These are phyloP conservation scores for Stomatorhinus ivindoensis DNA, from an alignment of 2,113 vertebrate genomes.

Conservation along the genomic window DNA sequence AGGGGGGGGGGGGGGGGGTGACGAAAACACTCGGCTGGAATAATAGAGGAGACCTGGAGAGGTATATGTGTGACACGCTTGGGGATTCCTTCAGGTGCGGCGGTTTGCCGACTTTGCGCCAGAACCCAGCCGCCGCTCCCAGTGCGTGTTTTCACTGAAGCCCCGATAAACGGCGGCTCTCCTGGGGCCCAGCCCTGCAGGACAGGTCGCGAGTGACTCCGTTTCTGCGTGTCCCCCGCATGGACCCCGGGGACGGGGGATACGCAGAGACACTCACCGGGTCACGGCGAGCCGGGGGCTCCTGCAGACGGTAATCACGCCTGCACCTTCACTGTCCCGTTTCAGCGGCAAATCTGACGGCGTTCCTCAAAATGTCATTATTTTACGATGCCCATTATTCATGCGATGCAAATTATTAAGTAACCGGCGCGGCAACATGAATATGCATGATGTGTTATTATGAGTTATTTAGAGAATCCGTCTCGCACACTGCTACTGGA, in stretches of 20 bases:
- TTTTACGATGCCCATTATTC: background rate
- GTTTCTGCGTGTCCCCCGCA: background rate
- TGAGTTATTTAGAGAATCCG: slow-evolving; percentile 9
- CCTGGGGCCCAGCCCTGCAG: background rate
- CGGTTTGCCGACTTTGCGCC: background rate
- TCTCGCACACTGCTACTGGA: background rate
- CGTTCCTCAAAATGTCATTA: slow-evolving; percentile 1
- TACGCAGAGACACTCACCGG: background rate
- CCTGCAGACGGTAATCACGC: background rate
- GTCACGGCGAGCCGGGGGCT: background rate
- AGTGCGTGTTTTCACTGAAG: background rate
- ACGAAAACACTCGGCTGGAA: background rate
- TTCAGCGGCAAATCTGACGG: background rate
- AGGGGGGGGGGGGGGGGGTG: background rate
- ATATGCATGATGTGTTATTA: background rate
- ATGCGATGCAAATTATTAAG: slow-evolving; percentile 6
- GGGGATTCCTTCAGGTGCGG: background rate
- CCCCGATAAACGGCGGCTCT: background rate
- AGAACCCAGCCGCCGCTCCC: background rate
- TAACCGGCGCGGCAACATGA: background rate
- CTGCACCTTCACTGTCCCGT: too few species aligned
- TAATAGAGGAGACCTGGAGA: background rate
- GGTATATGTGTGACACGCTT: background rate
- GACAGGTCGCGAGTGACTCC: background rate
- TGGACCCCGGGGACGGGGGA: background rate